Percentiles rank a stretch among this genome's conserved stretches.
These are phyloP conservation scores for Euzetes globulus DNA, from an alignment of 2,888 invertebrate species.

Conservation along the genomic window DNA sequence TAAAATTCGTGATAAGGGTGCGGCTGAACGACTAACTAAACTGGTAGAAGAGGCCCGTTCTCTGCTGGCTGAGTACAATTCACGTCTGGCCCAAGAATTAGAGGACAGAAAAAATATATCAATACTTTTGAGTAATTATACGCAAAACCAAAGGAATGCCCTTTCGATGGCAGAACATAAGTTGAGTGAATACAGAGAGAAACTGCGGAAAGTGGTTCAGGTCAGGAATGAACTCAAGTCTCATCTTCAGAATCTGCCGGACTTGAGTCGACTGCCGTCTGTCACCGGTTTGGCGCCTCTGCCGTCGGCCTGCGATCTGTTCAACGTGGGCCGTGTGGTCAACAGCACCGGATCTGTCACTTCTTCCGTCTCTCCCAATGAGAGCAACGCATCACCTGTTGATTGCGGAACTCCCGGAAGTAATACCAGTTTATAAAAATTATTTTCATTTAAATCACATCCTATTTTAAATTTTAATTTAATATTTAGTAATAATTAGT, in stretches of 20 bases:
- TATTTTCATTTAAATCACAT: not conserved
- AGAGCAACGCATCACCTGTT: constrained; percentile 30
- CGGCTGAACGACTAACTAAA: constrained; percentile 65
- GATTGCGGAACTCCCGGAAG: constrained; percentile 28
- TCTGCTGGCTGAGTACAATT: constrained; percentile 79
- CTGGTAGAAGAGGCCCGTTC: constrained; percentile 82
- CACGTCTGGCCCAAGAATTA: constrained; percentile 73
- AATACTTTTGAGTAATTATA: constrained; percentile 69
- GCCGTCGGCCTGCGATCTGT: constrained; percentile 90
- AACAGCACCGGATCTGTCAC: constrained; percentile 4
- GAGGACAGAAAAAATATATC: constrained; percentile 78
- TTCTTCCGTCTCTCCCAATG: constrained; percentile 32
- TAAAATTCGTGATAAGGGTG: constrained; percentile 75
- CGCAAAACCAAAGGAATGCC: constrained; percentile 74
- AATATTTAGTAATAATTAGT: not conserved
- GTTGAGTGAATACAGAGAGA: constrained; percentile 86
- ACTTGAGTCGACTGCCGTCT: constrained; percentile 81
- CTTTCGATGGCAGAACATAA: constrained; percentile 76
- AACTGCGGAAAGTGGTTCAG: constrained; percentile 73
- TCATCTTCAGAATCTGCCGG: constrained; percentile 86
- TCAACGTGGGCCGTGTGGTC: constrained; percentile 53
- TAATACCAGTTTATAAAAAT: constrained; percentile 27
- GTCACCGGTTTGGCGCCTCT: constrained; percentile 85
- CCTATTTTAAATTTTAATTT: not conserved
- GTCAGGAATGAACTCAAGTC: constrained; percentile 82